Base-by-base conservation (phyloP, 2,113 vertebrate species). In the Syrmaticus mikado region DNA sequence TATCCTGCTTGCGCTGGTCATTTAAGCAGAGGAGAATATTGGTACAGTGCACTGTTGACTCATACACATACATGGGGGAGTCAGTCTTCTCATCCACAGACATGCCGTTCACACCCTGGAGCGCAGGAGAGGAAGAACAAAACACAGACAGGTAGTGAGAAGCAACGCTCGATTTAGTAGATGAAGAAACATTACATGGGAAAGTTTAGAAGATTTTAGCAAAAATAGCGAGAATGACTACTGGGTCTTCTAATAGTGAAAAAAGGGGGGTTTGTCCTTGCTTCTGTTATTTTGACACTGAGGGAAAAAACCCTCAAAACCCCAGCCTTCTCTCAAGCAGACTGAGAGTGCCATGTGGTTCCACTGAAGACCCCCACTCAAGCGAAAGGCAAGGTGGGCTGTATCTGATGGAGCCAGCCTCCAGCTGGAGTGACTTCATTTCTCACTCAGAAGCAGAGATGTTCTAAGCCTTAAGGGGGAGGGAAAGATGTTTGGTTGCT, bases 31-130 rank as follows among this genome's bases (percentile, higher is more conserved):
- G 98, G 98, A 99, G 99, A 98, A 99, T 99, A 98, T 99, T 99
- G 98, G 99, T 98, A 98, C 99, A 99, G 98, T 99, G 99, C 97
- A 99, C 99, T 91, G 99, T 99, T 97, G 99, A 99, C 98, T 99
- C 99, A 99, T 99, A 99, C 98, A 99, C 99, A 97, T 99, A 99
- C 99, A 99, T 99, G 98, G 99, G 99, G 98, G 99, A 99, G 98
- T 99, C 99, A 99, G 99, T 98, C 98, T 99, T 99, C 98, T 99
- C 99, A 99, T 99, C 99, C 98, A 99, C 98, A 98, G 99, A 99
- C 99, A 99, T 99, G 98, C 99, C 99, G 99, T 99, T 99, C 98
- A 99, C 98, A 98, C 99, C 99, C 99, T 99, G 97, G 87, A 98
- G 98, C 87, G 98, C 50, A 98, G 96, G 94, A 94, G 92, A 97